These are phyloP conservation scores for Calameuta pallipes DNA, from an alignment of 2,888 invertebrate species.

Conservation along the genomic window DNA sequence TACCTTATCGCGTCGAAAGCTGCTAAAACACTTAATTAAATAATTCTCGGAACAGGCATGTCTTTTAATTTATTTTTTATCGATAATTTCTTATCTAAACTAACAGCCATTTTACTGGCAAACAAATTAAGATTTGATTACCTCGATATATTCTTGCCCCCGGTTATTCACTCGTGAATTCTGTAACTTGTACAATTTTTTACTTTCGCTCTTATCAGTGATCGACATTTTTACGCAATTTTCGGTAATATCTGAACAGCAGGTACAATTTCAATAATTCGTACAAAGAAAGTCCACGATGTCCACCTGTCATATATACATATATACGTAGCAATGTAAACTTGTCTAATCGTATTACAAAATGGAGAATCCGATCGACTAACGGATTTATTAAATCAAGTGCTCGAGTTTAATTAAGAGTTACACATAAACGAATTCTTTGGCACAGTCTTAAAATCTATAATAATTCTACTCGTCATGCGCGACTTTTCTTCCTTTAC, in stretches of 20 bases:
- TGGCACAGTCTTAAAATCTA: not conserved
- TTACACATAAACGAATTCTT: not conserved
- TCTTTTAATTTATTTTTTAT: not conserved
- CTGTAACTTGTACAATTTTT: too few relatives aligned
- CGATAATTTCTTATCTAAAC: not conserved
- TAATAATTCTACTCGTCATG: not conserved
- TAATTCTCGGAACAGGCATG: not conserved
- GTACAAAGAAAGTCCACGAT: not conserved
- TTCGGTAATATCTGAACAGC: not conserved
- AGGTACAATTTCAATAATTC: not conserved
- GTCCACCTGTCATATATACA: not conserved
- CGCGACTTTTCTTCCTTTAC: not conserved
- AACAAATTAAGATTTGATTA: not conserved
- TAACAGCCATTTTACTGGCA: not conserved
- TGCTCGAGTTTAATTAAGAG: not conserved
- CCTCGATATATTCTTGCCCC: not conserved
- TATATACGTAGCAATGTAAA: not conserved
- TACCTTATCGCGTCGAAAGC: not conserved
- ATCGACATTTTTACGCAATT: not conserved
- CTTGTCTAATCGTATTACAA: not conserved
- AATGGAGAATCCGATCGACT: not conserved
- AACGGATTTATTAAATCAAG: not conserved
- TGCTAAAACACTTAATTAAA: not conserved
- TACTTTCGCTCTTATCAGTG: not conserved
- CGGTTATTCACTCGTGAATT: not conserved